Conservation (phyloP, 1,140 invertebrate genomes). For the Lanistes nyassanus region DNA sequence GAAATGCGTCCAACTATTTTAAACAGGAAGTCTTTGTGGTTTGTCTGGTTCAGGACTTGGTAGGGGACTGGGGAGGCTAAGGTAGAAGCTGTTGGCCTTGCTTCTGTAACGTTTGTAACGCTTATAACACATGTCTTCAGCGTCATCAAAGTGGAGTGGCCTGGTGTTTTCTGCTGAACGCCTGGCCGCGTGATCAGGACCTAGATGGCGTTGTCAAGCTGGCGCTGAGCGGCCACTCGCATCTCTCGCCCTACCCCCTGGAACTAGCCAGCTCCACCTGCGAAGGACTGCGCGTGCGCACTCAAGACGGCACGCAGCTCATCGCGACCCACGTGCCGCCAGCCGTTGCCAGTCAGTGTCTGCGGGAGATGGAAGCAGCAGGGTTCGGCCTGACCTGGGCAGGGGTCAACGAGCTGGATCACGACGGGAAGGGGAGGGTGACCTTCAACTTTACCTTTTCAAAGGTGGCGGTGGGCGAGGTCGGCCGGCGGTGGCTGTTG, state of each 20-base stretch:
- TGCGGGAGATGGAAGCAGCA: slow-evolving; percentile 17
- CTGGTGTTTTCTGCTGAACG: slow-evolving; percentile 58
- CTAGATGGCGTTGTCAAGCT: slow-evolving; percentile 59
- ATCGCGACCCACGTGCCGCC: slow-evolving; percentile 36
- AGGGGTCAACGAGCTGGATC: background rate
- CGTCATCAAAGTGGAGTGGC: slow-evolving; percentile 49
- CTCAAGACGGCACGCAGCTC: slow-evolving; percentile 34
- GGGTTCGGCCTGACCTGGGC: slow-evolving; percentile 18
- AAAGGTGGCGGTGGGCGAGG: background rate
- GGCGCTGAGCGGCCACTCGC: slow-evolving; percentile 40
- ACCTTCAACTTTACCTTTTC: slow-evolving; percentile 19
- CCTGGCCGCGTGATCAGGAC: slow-evolving; percentile 57
- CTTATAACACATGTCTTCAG: background rate
- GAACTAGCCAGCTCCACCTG: slow-evolving; percentile 5
- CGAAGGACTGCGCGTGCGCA: slow-evolving; percentile 21
- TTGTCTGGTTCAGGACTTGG: too few relatives aligned
- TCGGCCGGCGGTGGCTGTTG: background rate
- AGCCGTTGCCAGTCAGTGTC: background rate
- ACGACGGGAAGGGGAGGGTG: background rate
- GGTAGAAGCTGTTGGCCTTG: too few relatives aligned
- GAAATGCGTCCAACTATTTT: too few relatives aligned
- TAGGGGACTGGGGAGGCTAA: too few relatives aligned
- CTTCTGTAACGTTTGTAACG: too few relatives aligned
- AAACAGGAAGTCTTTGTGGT: too few relatives aligned
- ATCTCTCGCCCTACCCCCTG: slow-evolving; percentile 24